A percentile compares a stretch with the other conserved stretches of the same genome.
phyloP scores from a whole-genome alignment of 1,140 invertebrate genomes.

The Pseudachorutes palmiensis region DNA sequence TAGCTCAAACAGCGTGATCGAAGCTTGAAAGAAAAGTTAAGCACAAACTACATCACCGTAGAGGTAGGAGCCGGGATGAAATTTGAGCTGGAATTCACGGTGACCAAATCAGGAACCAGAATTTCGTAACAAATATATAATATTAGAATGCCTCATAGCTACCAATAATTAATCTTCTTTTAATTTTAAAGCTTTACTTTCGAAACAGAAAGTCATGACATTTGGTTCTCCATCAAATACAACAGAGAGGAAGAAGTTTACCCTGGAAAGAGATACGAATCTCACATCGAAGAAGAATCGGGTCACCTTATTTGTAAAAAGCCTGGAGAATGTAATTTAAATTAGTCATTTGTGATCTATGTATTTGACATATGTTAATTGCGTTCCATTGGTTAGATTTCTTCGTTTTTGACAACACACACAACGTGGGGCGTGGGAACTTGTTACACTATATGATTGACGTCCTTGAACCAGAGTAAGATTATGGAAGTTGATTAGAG shows the following conservation, averaged over 20 bases:
- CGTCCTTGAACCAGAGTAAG: background rate
- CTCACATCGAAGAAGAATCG: background rate
- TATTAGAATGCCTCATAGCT: background rate
- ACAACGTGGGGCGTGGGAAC: background rate
- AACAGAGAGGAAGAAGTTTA: background rate
- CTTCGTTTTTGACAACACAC: slow-evolving; percentile 6
- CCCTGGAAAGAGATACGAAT: background rate
- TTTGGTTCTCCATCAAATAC: slow-evolving; percentile 13
- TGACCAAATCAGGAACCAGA: background rate
- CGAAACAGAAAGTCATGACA: slow-evolving; percentile 1
- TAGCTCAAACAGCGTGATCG: background rate
- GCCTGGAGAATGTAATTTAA: slow-evolving; percentile 1
- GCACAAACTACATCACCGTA: background rate
- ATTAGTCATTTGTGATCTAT: background rate
- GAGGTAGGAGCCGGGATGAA: background rate
- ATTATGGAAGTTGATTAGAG: no score
- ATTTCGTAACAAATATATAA: background rate
- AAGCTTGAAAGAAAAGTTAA: background rate
- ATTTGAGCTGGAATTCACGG: background rate
- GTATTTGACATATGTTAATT: background rate
- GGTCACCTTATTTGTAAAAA: background rate
- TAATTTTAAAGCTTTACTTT: background rate
- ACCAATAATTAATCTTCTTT: background rate
- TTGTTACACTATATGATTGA: background rate
- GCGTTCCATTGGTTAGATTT: no score